These are phyloP conservation scores for Xanthorhoe spadicearia DNA, from an alignment of 2,888 invertebrate species.

Conservation along the genomic window DNA sequence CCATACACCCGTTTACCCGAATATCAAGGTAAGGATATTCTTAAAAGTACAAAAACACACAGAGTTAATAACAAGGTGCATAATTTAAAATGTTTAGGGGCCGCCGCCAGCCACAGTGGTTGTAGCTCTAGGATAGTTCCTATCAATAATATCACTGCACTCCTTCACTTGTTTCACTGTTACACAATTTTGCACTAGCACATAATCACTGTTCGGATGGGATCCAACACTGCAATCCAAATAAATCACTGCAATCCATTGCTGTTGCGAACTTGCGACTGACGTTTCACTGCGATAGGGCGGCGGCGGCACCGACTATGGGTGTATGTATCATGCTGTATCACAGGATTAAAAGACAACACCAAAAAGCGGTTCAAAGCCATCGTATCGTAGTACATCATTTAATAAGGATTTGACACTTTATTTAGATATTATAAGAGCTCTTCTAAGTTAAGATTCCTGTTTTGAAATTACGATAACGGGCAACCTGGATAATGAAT, in stretches of 20 bases:
- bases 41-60: slow-evolving; percentile 54
- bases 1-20: neutral
- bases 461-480: neutral
- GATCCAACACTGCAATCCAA: slow-evolving; percentile 82
- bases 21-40: slow-evolving; percentile 19
- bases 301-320: slow-evolving; percentile 71
- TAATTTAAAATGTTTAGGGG: slow-evolving; percentile 58
- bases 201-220: slow-evolving; percentile 56
- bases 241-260: slow-evolving; percentile 81
- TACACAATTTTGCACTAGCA: slow-evolving; percentile 76
- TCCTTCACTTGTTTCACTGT: slow-evolving; percentile 66
- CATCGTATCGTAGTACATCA: slow-evolving; percentile 39
- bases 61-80: slow-evolving; percentile 76
- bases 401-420: neutral
- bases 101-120: slow-evolving; percentile 76
- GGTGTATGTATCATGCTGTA: slow-evolving; percentile 47
- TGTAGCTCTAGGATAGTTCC: slow-evolving; percentile 26
- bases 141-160: slow-evolving; percentile 62
- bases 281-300: slow-evolving; percentile 56
- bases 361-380: slow-evolving; percentile 41
- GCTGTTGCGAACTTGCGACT: slow-evolving; percentile 41
- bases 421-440: neutral
- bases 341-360: slow-evolving; percentile 42
- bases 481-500: neutral
- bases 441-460: too few relatives aligned